Conservation (phyloP, 2,797 vertebrate genomes). For the Gymnoscopelus braueri region DNA sequence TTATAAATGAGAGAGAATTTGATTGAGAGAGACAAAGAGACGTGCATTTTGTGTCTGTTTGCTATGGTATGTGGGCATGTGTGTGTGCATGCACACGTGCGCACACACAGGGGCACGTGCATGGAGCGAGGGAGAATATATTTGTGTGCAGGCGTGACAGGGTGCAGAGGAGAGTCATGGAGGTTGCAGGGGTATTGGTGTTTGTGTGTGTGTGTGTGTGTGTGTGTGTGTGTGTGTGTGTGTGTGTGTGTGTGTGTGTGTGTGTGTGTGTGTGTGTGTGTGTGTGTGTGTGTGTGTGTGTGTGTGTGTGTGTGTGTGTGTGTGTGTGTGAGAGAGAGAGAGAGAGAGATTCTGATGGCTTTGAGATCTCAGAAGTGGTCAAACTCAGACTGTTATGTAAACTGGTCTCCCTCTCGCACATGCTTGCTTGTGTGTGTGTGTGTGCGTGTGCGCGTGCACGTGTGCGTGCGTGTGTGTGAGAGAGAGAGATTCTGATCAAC, state of each 20-base stretch:
- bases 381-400: constrained; percentile 28
- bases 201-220: neutral
- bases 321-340: constrained; percentile 6
- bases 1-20: constrained; percentile 52
- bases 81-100: constrained; percentile 15
- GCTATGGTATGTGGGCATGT: constrained; percentile 30
- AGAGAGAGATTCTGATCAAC: constrained; percentile 1
- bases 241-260: no score
- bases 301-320: neutral
- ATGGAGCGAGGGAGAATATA: no score
- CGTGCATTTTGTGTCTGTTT: constrained; percentile 5
- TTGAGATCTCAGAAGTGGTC: constrained; percentile 3
- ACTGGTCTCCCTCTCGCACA: constrained; percentile 38
- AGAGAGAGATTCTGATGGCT: constrained; percentile 9
- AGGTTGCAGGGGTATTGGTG: constrained; percentile 48
- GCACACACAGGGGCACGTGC: no score
- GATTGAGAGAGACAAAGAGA: constrained; percentile 53
- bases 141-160: constrained; percentile 15
- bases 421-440: constrained; percentile 1
- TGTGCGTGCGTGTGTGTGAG: neutral
- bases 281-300: no score
- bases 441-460: no score
- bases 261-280: no score
- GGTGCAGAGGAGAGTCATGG: neutral
- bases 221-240: no score